Conservation (phyloP, 1,140 invertebrate genomes). For the Leguminivora glycinivorella region DNA sequence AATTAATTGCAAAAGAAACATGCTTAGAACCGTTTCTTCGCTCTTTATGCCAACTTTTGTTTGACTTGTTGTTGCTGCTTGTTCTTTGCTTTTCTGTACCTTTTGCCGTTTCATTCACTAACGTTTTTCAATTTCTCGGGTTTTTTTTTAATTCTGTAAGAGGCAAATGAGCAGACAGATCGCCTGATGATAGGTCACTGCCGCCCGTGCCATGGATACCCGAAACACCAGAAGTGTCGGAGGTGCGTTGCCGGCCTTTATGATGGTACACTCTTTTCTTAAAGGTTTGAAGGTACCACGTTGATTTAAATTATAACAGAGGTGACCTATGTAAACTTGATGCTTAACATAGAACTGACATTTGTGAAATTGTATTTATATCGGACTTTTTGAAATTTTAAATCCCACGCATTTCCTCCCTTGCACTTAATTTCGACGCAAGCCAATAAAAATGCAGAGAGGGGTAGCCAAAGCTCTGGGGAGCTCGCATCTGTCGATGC, state of each 20-base stretch:
- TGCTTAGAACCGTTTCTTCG: not conserved
- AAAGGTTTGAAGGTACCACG: too few relatives aligned
- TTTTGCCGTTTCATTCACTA: not conserved
- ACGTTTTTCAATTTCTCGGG: too few relatives aligned
- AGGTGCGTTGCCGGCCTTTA: too few relatives aligned
- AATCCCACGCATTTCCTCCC: not conserved
- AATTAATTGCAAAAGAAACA: not conserved
- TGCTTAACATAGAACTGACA: not conserved
- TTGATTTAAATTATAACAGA: too few relatives aligned
- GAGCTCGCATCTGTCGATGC: constrained; percentile 57
- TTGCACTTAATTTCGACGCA: not conserved
- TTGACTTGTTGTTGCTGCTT: not conserved
- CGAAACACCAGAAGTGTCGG: too few relatives aligned
- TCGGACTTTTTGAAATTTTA: not conserved
- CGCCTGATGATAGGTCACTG: too few relatives aligned
- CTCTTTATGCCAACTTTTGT: constrained; percentile 2
- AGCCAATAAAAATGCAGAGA: constrained; percentile 12
- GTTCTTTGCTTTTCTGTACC: not conserved
- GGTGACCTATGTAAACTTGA: not conserved
- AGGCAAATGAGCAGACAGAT: too few relatives aligned
- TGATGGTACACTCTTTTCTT: too few relatives aligned
- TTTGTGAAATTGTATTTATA: not conserved
- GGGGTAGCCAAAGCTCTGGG: constrained; percentile 37
- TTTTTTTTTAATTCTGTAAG: too few relatives aligned
- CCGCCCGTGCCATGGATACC: too few relatives aligned